Evolutionary conservation across 2,113 vertebrate genomes (phyloP).

Genomic region (Anser cygnoides): DNA sequence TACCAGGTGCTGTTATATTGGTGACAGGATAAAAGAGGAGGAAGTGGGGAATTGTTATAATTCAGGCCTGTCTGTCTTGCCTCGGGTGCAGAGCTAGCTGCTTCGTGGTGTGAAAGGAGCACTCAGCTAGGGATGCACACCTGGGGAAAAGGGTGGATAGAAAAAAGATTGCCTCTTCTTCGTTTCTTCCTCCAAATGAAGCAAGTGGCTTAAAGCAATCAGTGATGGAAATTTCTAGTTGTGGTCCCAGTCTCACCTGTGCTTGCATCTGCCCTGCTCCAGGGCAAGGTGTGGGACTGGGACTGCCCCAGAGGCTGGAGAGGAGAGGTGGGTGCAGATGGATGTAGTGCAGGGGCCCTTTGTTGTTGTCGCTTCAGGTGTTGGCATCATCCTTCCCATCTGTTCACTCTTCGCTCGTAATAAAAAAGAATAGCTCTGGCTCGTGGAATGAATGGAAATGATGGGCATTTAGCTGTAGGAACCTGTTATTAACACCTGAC

Average conservation of each 20-base stretch:
- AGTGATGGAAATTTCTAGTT: not conserved
- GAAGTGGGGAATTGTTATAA: not conserved
- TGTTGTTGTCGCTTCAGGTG: slow-evolving; percentile 1
- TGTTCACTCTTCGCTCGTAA: not conserved
- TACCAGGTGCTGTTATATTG: not conserved
- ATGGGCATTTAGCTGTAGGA: not conserved
- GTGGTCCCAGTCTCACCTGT: not conserved
- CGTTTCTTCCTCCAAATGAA: not conserved
- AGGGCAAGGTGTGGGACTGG: not conserved
- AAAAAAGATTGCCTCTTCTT: not conserved
- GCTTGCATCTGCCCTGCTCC: not conserved
- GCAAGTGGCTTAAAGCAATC: not conserved
- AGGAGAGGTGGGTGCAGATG: not conserved
- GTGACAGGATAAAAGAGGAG: not conserved
- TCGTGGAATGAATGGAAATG: not conserved
- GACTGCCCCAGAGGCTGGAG: not conserved
- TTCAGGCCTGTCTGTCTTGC: not conserved
- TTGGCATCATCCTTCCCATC: not conserved
- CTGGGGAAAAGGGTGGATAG: not conserved
- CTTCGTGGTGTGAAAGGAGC: not conserved
- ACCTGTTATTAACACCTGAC: not conserved
- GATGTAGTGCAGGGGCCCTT: rapidly evolving
- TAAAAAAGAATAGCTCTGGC: not conserved
- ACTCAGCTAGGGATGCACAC: not conserved
- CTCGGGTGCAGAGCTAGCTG: not conserved